Evolutionary conservation across 2,888 invertebrate genomes (phyloP).

Genomic region (Stenolophus ochropezus): DNA sequence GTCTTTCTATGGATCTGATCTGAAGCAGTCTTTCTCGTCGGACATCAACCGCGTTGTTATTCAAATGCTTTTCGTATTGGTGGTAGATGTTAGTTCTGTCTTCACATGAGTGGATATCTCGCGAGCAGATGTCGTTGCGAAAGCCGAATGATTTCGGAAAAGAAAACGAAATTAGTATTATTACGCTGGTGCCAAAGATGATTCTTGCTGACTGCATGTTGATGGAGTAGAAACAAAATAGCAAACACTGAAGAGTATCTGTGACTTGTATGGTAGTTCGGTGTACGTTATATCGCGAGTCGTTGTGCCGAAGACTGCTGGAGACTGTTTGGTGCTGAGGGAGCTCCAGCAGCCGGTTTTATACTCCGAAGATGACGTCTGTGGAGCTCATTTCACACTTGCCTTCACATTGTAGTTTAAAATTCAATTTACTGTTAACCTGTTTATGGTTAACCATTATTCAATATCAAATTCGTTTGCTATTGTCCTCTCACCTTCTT

Average conservation of each 20-base stretch:
- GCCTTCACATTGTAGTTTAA: slow-evolving; percentile 63
- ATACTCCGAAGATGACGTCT: slow-evolving; percentile 32
- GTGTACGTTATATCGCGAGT: slow-evolving; percentile 60
- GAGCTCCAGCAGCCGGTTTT: slow-evolving; percentile 8
- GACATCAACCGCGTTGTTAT: slow-evolving; percentile 40
- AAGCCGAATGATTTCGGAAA: slow-evolving; percentile 63
- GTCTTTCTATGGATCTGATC: neutral
- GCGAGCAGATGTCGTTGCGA: slow-evolving; percentile 58
- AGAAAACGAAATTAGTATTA: slow-evolving; percentile 64
- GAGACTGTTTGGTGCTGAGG: slow-evolving; percentile 44
- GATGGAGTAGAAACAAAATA: slow-evolving; percentile 60
- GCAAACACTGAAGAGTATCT: slow-evolving; percentile 52
- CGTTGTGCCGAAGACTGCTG: slow-evolving; percentile 42
- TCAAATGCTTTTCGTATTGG: slow-evolving; percentile 33
- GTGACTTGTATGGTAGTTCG: slow-evolving; percentile 67
- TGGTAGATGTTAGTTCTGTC: slow-evolving; percentile 39
- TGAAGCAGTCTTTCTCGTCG: slow-evolving; percentile 45
- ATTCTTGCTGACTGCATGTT: slow-evolving; percentile 63
- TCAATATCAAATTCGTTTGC: slow-evolving; percentile 54
- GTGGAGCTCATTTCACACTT: slow-evolving; percentile 63
- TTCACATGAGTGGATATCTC: slow-evolving; percentile 3
- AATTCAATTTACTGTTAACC: slow-evolving; percentile 63
- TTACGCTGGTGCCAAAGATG: slow-evolving; percentile 62
- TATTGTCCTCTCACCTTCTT: slow-evolving; percentile 49
- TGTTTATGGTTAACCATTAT: slow-evolving; percentile 57